phyloP scores from a whole-genome alignment of 2,113 vertebrate genomes.

The Formicarius rufipectus region DNA sequence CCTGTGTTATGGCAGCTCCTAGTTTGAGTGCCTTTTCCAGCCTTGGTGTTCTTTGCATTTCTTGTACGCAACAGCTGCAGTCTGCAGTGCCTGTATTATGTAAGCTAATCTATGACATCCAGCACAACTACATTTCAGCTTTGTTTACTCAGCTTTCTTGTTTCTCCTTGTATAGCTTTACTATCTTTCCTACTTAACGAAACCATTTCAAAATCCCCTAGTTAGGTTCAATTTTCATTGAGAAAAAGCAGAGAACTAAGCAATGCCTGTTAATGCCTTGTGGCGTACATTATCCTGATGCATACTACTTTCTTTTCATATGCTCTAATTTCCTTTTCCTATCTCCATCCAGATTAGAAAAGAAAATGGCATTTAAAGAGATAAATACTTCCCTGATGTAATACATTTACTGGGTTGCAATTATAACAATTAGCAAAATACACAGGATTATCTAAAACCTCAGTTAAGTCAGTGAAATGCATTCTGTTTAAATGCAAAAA shows the following conservation, averaged over 20 bases:
- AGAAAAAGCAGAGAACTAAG: neutral
- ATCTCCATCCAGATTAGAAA: conserved; percentile 2
- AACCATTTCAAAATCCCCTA: neutral
- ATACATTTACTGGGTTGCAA: neutral
- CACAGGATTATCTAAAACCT: neutral
- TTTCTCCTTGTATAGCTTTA: neutral
- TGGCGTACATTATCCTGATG: neutral
- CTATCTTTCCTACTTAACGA: neutral
- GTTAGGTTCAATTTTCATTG: neutral
- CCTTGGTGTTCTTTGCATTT: neutral
- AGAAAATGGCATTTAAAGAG: neutral
- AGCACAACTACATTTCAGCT: neutral
- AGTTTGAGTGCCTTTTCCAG: neutral
- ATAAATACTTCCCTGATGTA: neutral
- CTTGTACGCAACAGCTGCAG: neutral
- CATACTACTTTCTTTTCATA: neutral
- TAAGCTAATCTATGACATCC: neutral
- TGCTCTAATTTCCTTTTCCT: conserved; percentile 6
- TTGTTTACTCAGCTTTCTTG: neutral
- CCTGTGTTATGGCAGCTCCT: neutral
- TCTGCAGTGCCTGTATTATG: neutral
- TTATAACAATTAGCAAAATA: conserved; percentile 31
- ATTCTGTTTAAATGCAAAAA: neutral
- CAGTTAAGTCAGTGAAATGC: neutral
- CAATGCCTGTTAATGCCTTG: neutral